Conservation (phyloP, 2,797 vertebrate species). For the Notoglanidium macrostoma region DNA sequence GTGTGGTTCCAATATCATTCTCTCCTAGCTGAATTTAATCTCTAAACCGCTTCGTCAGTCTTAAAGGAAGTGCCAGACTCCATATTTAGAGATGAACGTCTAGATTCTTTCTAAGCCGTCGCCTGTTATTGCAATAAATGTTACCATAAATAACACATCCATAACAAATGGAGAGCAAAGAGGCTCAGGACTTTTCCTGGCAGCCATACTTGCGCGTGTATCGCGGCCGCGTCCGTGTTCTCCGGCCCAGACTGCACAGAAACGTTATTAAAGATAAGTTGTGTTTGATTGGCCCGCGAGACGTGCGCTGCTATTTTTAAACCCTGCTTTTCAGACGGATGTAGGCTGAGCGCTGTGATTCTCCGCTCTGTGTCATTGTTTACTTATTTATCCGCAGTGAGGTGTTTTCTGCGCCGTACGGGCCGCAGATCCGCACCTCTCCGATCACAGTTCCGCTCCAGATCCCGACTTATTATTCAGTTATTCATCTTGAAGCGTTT, state of each 20-base stretch:
- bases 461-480: neutral
- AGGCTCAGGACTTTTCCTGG: neutral
- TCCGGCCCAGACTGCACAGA: neutral
- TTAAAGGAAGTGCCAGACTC: neutral
- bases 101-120: neutral
- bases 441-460: neutral
- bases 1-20: neutral
- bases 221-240: neutral
- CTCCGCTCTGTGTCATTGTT: neutral
- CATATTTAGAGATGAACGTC: neutral
- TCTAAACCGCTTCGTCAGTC: neutral
- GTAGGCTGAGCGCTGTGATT: neutral
- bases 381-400: neutral
- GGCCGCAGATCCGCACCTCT: neutral
- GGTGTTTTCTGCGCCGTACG: neutral
- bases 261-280: conserved; percentile 10
- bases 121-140: neutral
- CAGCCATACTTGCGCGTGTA: neutral
- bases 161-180: neutral
- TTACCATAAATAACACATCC: neutral
- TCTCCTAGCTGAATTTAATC: neutral
- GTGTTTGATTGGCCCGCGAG: neutral
- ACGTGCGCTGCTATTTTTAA: neutral
- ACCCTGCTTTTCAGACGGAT: neutral
- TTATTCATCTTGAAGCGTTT: neutral